Conservation (phyloP, 1,140 invertebrate species). For the Caenorhabditis remanei region DNA sequence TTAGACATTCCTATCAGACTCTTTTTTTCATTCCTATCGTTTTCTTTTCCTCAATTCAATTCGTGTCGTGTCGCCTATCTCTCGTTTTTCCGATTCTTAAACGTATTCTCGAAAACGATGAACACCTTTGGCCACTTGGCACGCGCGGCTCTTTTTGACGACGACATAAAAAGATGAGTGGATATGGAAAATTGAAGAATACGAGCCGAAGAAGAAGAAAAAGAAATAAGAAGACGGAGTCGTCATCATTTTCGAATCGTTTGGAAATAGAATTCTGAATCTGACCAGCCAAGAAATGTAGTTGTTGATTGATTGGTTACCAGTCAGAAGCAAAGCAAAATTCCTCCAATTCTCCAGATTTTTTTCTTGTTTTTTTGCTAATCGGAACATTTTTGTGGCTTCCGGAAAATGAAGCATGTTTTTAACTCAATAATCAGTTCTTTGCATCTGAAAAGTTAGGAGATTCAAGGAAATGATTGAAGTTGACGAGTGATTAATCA, state of each 20-base stretch:
- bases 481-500: too few species aligned
- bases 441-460: too few species aligned
- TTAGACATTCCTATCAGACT: conserved; percentile 32
- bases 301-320: conserved; percentile 13
- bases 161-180: conserved; percentile 35
- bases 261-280: background rate
- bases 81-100: background rate
- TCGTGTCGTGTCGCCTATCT: background rate
- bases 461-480: too few species aligned
- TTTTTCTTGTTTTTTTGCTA: too few species aligned
- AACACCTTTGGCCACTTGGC: conserved; percentile 47
- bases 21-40: conserved; percentile 3
- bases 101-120: conserved; percentile 14
- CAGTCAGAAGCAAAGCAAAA: conserved; percentile 3
- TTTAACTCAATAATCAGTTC: too few species aligned
- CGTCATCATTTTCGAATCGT: background rate
- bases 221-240: background rate
- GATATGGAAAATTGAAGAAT: conserved; percentile 37
- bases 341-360: background rate
- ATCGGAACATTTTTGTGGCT: too few species aligned
- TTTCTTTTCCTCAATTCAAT: conserved; percentile 11
- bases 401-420: too few species aligned
- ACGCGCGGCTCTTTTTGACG: background rate
- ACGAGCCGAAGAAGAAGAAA: background rate
- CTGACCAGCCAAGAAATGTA: background rate